Conservation (phyloP, 64 coral and sea anemone species). For the Montipora foliosa region DNA sequence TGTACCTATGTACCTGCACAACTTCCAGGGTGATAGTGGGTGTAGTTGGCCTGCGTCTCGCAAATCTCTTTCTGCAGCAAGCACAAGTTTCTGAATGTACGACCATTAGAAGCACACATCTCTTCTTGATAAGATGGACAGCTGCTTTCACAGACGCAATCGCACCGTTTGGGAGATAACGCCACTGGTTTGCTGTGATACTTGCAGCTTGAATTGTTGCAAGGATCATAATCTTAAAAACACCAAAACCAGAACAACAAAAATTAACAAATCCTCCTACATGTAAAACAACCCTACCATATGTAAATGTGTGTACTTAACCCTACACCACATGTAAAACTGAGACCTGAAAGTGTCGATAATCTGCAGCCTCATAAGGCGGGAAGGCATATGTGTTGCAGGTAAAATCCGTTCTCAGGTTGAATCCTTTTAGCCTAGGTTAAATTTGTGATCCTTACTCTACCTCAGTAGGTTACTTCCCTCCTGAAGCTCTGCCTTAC, state of each 20-base stretch:
- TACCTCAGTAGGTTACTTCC: too few species aligned
- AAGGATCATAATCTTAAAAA: slow-evolving; percentile 58
- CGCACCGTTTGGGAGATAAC: slow-evolving; percentile 12
- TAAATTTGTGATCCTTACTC: too few species aligned
- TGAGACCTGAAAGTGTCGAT: too few species aligned
- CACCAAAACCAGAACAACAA: background rate
- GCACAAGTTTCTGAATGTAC: slow-evolving; percentile 69
- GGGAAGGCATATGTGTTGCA: too few species aligned
- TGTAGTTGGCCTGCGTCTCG: slow-evolving; percentile 40
- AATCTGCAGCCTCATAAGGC: too few species aligned
- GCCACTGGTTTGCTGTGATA: slow-evolving; percentile 51
- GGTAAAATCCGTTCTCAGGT: too few species aligned
- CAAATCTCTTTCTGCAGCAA: slow-evolving; percentile 69
- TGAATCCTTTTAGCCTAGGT: too few species aligned
- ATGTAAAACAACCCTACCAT: too few species aligned
- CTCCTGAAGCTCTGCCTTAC: too few species aligned
- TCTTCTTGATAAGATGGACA: slow-evolving; percentile 71
- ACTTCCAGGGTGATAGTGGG: slow-evolving; percentile 53
- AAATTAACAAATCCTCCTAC: too few species aligned
- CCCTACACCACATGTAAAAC: too few species aligned
- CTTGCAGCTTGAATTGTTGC: slow-evolving; percentile 36
- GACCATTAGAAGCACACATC: slow-evolving; percentile 53
- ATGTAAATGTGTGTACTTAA: too few species aligned
- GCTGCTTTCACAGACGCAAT: slow-evolving; percentile 33
- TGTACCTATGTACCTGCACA: background rate